Evolutionary conservation across 2,888 invertebrate genomes (phyloP), one percentile per base, ranked within the genome.

Genomic region (Caenorhabditis sp.): DNA sequence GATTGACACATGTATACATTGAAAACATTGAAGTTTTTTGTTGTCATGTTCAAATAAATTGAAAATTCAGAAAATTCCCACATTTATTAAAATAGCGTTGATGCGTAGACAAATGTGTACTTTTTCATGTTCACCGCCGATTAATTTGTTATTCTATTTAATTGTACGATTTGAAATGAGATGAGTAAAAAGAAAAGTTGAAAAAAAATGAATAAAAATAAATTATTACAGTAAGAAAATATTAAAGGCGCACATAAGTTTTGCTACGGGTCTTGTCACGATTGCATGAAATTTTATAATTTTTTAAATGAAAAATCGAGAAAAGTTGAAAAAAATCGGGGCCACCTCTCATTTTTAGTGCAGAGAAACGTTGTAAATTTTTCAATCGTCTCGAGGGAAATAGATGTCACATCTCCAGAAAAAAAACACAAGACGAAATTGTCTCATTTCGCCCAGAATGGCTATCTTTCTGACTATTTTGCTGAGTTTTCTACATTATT

Each of bases 1-100:
- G 59, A 59, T 65, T 62, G 61, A 62, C 62, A 62, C 56, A n/a
- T 17, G 27, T 57, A 27, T 17, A 43, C 4, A 4, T 7, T 17
- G 5, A 43, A 25, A 54, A 20, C 14, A 4, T 17, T 49, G 59
- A 21, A 25, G 36, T 36, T 36, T 36, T 36, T 36, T 36, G 7
- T 8, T 8, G 5, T 8, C 14, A 12, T 17, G 17, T 43, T 17
- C 10, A 43, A 43, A 43, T 43, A 14, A 43, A 43, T 43, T 12
- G 43, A 43, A 43, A 43, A 12, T 43, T 7, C 43, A 14, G 17
- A 17, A 43, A 43, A 14, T 43, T 43, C 43, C 43, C 43, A 43
- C 43, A 43, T 43, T 43, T 17, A 43, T 43, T 17, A 43, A 43
- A 43, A 17, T 43, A 12, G 43, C 43, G 17, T 5, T 14, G 43